A percentile compares a stretch with the other conserved stretches of the same genome.
Conservation (phyloP, 2,113 vertebrate genomes). For the Macroglossus sobrinus region DNA sequence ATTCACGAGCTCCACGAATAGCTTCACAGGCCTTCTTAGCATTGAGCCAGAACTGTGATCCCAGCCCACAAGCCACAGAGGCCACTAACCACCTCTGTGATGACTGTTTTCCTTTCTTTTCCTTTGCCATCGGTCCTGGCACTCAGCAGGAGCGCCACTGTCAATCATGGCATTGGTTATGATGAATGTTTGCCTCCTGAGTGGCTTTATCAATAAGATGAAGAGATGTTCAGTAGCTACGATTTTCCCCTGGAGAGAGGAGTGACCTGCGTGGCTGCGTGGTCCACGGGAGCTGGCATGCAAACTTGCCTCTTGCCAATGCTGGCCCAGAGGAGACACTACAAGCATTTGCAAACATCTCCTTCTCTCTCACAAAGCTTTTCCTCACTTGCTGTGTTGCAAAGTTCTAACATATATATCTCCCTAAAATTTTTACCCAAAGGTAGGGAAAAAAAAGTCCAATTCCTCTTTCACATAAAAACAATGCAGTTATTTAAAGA, state of each 20-base stretch:
- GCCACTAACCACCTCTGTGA: neutral
- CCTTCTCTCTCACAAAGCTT: neutral
- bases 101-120: neutral
- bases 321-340: accelerated
- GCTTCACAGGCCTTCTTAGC: neutral
- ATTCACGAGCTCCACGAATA: neutral
- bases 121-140: too few relatives aligned
- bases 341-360: neutral
- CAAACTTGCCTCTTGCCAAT: neutral
- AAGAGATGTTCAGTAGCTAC: neutral
- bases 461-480: neutral
- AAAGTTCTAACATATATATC: neutral
- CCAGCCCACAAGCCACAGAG: neutral
- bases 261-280: neutral
- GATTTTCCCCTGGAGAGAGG: neutral
- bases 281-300: neutral
- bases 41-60: neutral
- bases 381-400: neutral
- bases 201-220: neutral
- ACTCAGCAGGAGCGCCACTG: too few relatives aligned
- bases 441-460: neutral
- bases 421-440: neutral
- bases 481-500: neutral
- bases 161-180: too few relatives aligned
- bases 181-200: neutral